Evolutionary conservation across 2,113 vertebrate genomes (phyloP).

Genomic region (Terrapene triunguis): DNA sequence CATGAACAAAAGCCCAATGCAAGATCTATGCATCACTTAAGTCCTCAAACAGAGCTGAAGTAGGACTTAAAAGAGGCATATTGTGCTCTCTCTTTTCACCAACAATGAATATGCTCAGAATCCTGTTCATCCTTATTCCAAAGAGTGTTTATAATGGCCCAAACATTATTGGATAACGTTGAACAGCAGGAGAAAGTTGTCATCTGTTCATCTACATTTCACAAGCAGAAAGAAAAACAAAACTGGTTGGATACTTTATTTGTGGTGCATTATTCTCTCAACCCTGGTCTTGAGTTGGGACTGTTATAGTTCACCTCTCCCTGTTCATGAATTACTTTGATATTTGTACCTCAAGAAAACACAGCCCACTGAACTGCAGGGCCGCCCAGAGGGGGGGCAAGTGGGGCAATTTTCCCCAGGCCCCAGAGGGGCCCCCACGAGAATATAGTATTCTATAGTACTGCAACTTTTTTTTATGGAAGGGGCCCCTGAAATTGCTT

Average conservation of each 20-base stretch:
- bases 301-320: background rate
- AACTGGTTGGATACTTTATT: background rate
- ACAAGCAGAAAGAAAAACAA: constrained; percentile 8
- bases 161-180: no score
- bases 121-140: no score
- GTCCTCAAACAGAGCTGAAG: background rate
- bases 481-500: no score
- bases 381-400: no score
- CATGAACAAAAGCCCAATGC: background rate
- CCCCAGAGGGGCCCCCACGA: no score
- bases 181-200: no score
- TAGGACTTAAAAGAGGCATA: constrained; percentile 6
- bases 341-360: background rate
- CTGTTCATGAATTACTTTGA: constrained; percentile 24
- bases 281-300: background rate
- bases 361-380: background rate
- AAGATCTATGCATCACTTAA: background rate
- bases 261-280: constrained; percentile 3
- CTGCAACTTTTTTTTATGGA: no score
- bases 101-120: no score
- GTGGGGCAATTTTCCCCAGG: no score
- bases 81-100: background rate
- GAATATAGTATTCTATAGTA: no score
- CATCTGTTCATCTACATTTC: no score
- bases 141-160: no score